Evolutionary conservation across 2,113 vertebrate genomes (phyloP).

Genomic region (Plectropomus leopardus): DNA sequence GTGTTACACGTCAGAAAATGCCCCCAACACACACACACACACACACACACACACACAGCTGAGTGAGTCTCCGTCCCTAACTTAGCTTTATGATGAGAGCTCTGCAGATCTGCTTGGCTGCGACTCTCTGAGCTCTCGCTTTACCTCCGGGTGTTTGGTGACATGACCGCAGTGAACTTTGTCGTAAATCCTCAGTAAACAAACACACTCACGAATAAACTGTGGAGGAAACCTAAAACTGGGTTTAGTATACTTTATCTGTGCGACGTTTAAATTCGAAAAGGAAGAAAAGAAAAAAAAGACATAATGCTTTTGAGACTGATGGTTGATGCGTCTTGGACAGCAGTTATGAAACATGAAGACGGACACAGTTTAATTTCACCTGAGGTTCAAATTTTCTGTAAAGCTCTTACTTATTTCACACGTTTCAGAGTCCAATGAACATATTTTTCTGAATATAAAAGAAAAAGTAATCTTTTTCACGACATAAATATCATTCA

Average conservation of each 20-base stretch:
- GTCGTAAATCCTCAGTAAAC: constrained; percentile 42
- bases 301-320: too few species aligned
- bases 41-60: neutral
- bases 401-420: too few species aligned
- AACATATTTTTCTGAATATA: too few species aligned
- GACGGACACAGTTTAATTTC: too few species aligned
- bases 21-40: neutral
- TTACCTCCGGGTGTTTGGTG: constrained; percentile 47
- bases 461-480: too few species aligned
- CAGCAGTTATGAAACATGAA: too few species aligned
- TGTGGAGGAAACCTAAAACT: neutral
- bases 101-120: constrained; percentile 25
- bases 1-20: constrained; percentile 42
- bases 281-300: neutral
- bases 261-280: neutral
- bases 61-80: constrained; percentile 14
- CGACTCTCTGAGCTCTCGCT: constrained; percentile 19
- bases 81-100: constrained; percentile 52
- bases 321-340: too few species aligned
- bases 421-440: too few species aligned
- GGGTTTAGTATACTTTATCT: neutral
- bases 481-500: too few species aligned
- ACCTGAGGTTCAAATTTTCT: too few species aligned
- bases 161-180: constrained; percentile 49
- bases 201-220: constrained; percentile 43